A percentile compares a stretch with the other conserved stretches of the same genome.
These are phyloP conservation scores for Clarias pachynema DNA, from an alignment of 2,797 vertebrate species.

Conservation along the genomic window DNA sequence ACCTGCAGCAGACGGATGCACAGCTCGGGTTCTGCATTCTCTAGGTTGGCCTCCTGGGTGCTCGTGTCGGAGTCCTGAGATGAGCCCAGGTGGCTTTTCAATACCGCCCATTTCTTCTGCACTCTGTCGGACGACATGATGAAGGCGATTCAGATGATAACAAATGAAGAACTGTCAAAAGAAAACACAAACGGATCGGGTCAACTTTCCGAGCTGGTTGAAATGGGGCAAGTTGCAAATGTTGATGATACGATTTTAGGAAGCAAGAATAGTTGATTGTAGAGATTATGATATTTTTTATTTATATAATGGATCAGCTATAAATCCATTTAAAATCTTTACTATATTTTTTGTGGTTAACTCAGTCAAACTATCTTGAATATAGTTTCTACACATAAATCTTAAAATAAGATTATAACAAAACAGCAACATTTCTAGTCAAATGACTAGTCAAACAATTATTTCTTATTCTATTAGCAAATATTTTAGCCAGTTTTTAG, in stretches of 20 bases:
- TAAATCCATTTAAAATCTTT: not conserved
- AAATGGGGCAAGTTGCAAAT: not conserved
- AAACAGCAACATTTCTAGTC: no score
- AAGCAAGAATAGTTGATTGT: not conserved
- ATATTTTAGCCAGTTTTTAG: no score
- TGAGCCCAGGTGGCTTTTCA: conserved; percentile 86
- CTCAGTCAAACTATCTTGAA: no score
- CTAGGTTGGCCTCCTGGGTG: conserved; percentile 91
- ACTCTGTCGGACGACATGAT: conserved; percentile 85
- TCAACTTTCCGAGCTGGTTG: not conserved
- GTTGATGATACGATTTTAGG: not conserved
- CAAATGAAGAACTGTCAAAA: conserved; percentile 2
- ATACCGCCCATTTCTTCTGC: conserved; percentile 88
- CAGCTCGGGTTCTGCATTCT: conserved; percentile 91
- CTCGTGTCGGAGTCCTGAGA: conserved; percentile 84
- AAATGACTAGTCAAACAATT: no score
- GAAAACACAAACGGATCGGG: not conserved
- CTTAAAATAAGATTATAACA: no score
- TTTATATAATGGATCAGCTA: not conserved
- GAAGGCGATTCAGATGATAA: conserved; percentile 40
- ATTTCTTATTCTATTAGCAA: no score
- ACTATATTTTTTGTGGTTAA: not conserved
- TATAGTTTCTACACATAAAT: no score
- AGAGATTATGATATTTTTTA: not conserved
- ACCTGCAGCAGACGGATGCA: conserved; percentile 94